Evolutionary conservation across 2,797 vertebrate species (phyloP), one percentile per base, ranked within the genome.

Genomic region (Scleropages formosus): DNA sequence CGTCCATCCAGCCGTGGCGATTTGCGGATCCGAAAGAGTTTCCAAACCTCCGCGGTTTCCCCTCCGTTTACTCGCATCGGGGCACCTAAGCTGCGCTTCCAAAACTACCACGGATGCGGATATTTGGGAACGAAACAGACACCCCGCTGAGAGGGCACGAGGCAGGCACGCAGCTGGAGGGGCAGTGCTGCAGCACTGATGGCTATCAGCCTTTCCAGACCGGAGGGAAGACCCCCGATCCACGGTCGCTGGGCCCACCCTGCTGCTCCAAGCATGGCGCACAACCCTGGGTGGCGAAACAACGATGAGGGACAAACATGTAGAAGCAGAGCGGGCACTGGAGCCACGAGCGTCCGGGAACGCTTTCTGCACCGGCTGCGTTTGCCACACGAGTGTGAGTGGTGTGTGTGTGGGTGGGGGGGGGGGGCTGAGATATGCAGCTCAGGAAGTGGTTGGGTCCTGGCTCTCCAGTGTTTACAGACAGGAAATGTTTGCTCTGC

Each of bases 401-500:
- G n/a, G 31, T 68, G 44, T 68, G 22, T 69, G 67, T 53, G 11
- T 49, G 67, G 49, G 46, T 51, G 44, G 13, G 8, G n/a, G 15
- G n/a, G 53, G n/a, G 3, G n/a, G 1, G 12, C 53, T 51, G 66
- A 44, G 46, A 66, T 20, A 15, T 24, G 66, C 9, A 2, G 67
- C 24, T 83, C 80, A 85, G 87, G 89, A 90, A 89, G 83, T 83
- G 79, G 82, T 76, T 85, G 82, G 85, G 86, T 87, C 83, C 85
- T 80, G 82, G 81, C 78, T 86, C 80, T 83, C 78, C 84, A 78
- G 75, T 88, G 89, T 90, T 89, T 89, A 89, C 89, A 84, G 84
- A 83, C 86, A 91, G 90, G 89, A 92, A 91, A 91, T 90, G 87
- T 91, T 90, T 92, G 90, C 91, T 89, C 88, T 85, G 82, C 84